Evolutionary conservation across 1,140 invertebrate genomes (phyloP), one percentile per base, ranked within the genome.

Genomic region (Drosophila ficusphila): DNA sequence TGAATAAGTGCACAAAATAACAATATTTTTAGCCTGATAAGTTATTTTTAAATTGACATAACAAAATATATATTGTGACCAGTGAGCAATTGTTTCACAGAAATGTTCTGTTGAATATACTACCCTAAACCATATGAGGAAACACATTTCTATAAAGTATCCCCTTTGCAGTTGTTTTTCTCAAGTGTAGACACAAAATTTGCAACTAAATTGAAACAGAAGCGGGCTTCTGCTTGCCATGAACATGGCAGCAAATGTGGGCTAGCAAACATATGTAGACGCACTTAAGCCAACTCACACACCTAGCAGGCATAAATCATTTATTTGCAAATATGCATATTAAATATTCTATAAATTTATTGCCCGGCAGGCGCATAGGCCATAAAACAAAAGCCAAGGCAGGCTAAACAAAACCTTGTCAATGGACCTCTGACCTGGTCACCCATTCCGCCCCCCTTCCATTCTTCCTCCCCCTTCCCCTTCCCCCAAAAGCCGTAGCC

Each of bases 271-370:
- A 74, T 74, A 74, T 74, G 70, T 65, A 74, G 69, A 64, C 69
- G 58, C 69, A 73, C 68, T 73, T 73, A 73, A 73, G 48, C 46
- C 46, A 47, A 71, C 48, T 51, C 75, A 38, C 54, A 53, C 58
- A 68, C 60, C 68, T 73, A 67, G 36, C 25, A 75, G 41, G 51
- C 76, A 81, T 81, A 81, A 81, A 81, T 81, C 77, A 81, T 72
- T 57, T 76, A 81, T 81, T 67, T 76, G 71, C 77, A 81, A 81
- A 81, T 76, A 76, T 81, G 77, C 72, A 81, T 81, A 81, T 81
- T 81, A 81, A 81, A 81, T 81, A 81, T 81, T 71, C 72, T 81
- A 81, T 76, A 71, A 81, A 81, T 81, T 81, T 81, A 81, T 81
- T 76, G 77, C 77, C 41, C 57, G 52, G 53, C 71, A 54, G 77